Evolutionary conservation across 1,140 invertebrate genomes (phyloP).

Genomic region (Lasioglossum baleicum): DNA sequence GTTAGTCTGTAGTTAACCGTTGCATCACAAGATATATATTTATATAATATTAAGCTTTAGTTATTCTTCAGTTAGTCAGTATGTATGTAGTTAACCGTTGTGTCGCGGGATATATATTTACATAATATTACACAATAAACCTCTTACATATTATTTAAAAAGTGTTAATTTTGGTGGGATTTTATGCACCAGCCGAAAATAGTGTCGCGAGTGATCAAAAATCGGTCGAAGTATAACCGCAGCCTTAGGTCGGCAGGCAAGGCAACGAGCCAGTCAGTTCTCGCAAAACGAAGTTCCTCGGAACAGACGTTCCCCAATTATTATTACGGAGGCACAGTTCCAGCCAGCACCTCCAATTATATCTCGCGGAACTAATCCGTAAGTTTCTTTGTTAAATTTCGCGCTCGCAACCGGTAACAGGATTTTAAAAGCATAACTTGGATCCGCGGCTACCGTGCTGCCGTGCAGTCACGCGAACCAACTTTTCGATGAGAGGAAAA

Average conservation of each 20-base stretch:
- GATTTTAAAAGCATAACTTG: slow-evolving; percentile 61
- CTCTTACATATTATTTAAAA: too few relatives aligned
- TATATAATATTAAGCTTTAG: too few relatives aligned
- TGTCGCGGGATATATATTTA: too few relatives aligned
- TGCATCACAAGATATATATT: too few relatives aligned
- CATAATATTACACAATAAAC: too few relatives aligned
- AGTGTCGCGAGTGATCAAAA: too few relatives aligned
- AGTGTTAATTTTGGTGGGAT: too few relatives aligned
- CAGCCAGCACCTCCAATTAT: slow-evolving; percentile 60
- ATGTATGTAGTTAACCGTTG: too few relatives aligned
- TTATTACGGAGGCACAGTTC: slow-evolving; percentile 61
- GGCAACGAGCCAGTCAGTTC: slow-evolving; percentile 11
- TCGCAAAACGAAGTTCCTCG: slow-evolving; percentile 42
- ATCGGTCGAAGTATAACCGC: too few relatives aligned
- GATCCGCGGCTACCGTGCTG: slow-evolving; percentile 5
- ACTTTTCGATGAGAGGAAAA: slow-evolving; percentile 25
- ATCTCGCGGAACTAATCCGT: slow-evolving; percentile 61
- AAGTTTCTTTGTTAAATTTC: slow-evolving; percentile 63
- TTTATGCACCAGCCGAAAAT: too few relatives aligned
- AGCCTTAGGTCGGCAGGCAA: background rate
- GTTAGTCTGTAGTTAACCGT: too few relatives aligned
- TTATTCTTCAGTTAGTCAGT: too few relatives aligned
- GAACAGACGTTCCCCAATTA: slow-evolving; percentile 62
- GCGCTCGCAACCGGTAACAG: slow-evolving; percentile 56
- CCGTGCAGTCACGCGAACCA: slow-evolving; percentile 51